phyloP scores from a whole-genome alignment of 2,113 vertebrate genomes.

The Sula dactylatra region DNA sequence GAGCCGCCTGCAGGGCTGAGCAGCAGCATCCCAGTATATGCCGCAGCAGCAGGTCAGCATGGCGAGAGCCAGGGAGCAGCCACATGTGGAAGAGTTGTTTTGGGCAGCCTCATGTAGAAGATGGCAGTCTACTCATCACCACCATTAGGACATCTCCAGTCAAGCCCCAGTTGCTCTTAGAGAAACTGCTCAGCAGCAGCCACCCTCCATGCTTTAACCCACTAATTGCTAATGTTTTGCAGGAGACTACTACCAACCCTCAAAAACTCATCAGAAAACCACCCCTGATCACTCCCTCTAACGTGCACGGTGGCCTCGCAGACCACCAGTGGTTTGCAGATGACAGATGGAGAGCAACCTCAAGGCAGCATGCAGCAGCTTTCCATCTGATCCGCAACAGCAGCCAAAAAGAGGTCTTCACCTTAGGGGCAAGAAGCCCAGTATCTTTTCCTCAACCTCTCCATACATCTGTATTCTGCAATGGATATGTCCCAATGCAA shows the following conservation, averaged over 20 bases:
- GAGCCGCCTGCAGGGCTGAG: rapidly evolving
- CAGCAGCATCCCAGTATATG: background rate
- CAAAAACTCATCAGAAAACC: background rate
- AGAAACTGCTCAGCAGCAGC: background rate
- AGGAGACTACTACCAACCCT: background rate
- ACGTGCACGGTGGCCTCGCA: rapidly evolving
- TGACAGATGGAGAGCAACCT: background rate
- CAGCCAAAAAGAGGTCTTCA: background rate
- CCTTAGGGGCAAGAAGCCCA: background rate
- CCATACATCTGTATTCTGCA: background rate
- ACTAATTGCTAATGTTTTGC: background rate
- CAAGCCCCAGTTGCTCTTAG: background rate
- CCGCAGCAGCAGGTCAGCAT: background rate
- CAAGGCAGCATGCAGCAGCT: background rate
- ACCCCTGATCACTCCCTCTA: background rate
- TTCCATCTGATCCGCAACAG: background rate
- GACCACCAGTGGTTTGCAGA: background rate
- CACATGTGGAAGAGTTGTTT: background rate
- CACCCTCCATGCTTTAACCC: background rate
- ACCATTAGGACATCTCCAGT: background rate
- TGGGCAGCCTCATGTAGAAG: background rate
- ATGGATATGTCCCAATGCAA: background rate
- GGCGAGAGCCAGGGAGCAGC: background rate
- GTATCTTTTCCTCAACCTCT: background rate
- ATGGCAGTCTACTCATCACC: background rate